Evolutionary conservation across 2,113 vertebrate species (phyloP).

Genomic region (Suncus etruscus): DNA sequence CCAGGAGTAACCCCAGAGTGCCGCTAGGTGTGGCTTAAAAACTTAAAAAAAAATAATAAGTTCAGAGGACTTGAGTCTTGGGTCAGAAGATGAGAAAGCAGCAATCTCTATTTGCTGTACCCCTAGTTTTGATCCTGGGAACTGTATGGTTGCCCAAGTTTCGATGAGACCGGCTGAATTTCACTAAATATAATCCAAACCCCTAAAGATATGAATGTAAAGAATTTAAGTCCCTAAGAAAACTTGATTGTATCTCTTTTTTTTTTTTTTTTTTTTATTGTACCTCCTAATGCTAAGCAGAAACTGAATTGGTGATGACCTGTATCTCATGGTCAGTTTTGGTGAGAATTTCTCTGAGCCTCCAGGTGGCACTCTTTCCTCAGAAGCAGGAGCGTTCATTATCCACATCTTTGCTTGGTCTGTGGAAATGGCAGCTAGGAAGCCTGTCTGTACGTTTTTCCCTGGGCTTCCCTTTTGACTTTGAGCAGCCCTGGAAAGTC

Average conservation of each 20-base stretch:
- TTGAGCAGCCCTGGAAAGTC: slow-evolving; percentile 16
- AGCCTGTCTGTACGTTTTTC: neutral
- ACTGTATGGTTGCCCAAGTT: too few relatives aligned
- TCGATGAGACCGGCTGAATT: too few relatives aligned
- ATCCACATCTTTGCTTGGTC: neutral
- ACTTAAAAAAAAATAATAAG: too few relatives aligned
- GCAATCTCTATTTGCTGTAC: too few relatives aligned
- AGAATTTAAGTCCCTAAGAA: neutral
- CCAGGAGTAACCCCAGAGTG: too few relatives aligned
- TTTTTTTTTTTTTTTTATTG: too few relatives aligned
- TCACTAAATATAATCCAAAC: too few relatives aligned
- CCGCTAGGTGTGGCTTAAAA: too few relatives aligned
- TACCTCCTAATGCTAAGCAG: neutral
- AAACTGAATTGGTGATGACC: neutral
- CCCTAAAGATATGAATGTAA: neutral
- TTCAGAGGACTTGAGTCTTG: neutral
- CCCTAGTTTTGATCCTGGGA: too few relatives aligned
- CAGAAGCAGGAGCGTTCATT: neutral
- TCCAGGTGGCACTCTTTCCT: slow-evolving; percentile 75
- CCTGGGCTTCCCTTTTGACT: neutral
- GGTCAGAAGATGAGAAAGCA: too few relatives aligned
- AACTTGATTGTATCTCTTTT: neutral
- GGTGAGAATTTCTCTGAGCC: neutral
- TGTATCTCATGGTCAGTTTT: neutral
- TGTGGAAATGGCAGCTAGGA: neutral